Percentiles rank a stretch among this genome's conserved stretches.
These are phyloP conservation scores for Dromococcyx pavoninus DNA, from an alignment of 2,797 vertebrate genomes.

Conservation along the genomic window DNA sequence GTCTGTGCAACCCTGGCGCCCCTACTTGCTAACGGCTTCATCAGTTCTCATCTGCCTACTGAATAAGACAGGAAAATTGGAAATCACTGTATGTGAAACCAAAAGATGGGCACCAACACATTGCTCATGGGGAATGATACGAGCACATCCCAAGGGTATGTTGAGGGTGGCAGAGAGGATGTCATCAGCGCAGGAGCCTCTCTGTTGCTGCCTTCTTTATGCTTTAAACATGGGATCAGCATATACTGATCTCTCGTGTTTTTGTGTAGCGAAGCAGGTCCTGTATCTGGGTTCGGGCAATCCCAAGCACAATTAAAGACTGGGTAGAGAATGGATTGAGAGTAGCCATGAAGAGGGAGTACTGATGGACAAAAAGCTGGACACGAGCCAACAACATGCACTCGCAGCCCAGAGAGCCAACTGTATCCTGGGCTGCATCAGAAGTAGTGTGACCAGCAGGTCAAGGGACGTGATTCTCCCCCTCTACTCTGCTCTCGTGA, in stretches of 20 bases:
- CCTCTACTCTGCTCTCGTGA: too few relatives aligned
- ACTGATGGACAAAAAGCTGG: too few relatives aligned
- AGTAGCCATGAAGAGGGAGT: too few relatives aligned
- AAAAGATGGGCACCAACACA: rapidly evolving
- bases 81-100: rapidly evolving
- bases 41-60: rapidly evolving
- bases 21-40: rapidly evolving
- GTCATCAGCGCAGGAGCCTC: rapidly evolving
- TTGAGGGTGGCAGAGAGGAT: rapidly evolving
- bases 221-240: too few relatives aligned
- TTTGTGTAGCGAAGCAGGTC: rapidly evolving
- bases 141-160: rapidly evolving
- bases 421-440: too few relatives aligned
- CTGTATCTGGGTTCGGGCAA: too few relatives aligned
- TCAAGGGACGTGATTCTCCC: too few relatives aligned
- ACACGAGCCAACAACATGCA: too few relatives aligned
- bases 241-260: rapidly evolving
- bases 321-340: too few relatives aligned
- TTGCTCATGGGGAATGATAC: rapidly evolving
- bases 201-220: rapidly evolving
- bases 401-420: too few relatives aligned
- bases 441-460: too few relatives aligned
- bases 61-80: neutral
- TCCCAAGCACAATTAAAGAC: too few relatives aligned
- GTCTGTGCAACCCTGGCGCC: rapidly evolving